These are phyloP conservation scores for Oreochromis niloticus DNA, from an alignment of 2,113 vertebrate genomes.

Conservation along the genomic window DNA sequence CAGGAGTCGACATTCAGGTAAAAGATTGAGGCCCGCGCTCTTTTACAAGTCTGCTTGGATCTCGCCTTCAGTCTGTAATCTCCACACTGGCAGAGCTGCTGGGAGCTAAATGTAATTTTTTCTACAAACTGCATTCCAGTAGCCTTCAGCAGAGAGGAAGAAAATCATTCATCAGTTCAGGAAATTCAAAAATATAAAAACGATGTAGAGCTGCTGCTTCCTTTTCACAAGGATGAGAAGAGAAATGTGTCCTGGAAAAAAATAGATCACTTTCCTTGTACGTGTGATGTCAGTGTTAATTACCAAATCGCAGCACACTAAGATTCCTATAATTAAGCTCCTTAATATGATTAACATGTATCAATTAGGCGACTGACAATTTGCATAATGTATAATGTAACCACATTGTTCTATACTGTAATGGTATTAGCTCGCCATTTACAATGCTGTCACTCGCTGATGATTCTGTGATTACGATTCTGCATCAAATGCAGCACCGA, in stretches of 20 bases:
- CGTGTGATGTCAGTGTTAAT: conserved; percentile 93
- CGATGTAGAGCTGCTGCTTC: not conserved
- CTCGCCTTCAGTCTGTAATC: conserved; percentile 22
- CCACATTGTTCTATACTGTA: conserved; percentile 88
- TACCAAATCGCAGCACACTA: conserved; percentile 92
- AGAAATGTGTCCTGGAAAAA: not conserved
- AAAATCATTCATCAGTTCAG: conserved; percentile 14
- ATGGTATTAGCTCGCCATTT: conserved; percentile 80
- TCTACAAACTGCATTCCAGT: conserved; percentile 14
- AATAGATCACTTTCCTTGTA: conserved; percentile 50
- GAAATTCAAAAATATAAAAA: conserved; percentile 14
- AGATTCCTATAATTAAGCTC: conserved; percentile 99
- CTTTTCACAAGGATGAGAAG: not conserved
- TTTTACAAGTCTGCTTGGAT: conserved; percentile 27
- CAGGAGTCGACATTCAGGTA: conserved; percentile 10
- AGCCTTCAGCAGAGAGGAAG: not conserved
- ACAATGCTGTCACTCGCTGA: conserved; percentile 53
- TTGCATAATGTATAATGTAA: conserved; percentile 98
- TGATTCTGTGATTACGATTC: conserved; percentile 53
- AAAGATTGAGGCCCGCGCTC: conserved; percentile 13
- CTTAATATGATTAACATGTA: conserved; percentile 99
- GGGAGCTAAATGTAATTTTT: conserved; percentile 23
- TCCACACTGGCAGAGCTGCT: conserved; percentile 17
- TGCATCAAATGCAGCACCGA: conserved; percentile 14
- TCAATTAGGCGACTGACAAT: conserved; percentile 90